Base-by-base conservation (phyloP, 30 jellyfish, hydroid and myxozoan species). In the Aurelia coerulea region DNA sequence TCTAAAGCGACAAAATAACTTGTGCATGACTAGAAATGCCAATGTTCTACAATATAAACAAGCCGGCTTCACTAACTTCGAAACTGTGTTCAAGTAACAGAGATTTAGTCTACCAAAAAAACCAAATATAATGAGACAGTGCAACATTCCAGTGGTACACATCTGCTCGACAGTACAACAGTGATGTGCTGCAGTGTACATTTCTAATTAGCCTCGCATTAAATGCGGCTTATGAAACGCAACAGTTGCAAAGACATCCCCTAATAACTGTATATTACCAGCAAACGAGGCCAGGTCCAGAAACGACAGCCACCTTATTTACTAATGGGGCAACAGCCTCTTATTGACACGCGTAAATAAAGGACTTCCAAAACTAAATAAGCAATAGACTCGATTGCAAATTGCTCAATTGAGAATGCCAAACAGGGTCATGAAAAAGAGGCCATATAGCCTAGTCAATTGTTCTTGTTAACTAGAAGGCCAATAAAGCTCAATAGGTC, bases 401-500 rank as follows among this genome's bases (percentile, higher is more conserved):
- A 68, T 42, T 52, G 84, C 41, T 70, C 39, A 79, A 79, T 63
- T 37, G 49, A 69, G 33, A 35, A 79, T 65, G 89, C 80, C 82
- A 81, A 81, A 81, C 81, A 77, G 71, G 93, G 87, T 73, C 87
- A 84, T 17, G 35, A 46, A 65, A 64, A 33, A n/a, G 76, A 84
- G 93, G 87, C 86, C 42, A 59, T 18, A 42, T 62, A 18, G 77
- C 79, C 71, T 42, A 2, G 17, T 65, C 49, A 34, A 84, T 84
- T 84, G 93, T 84, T 65, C 78, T 39, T 84, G 93, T 33, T 64
- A 73, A 84, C 75, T 29, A 58, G 81, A 74, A 83, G 80, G 62
- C 62, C 65, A 83, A 59, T 83, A 59, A 53, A 84, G 93, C 93
- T 77, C 89, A 86, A 86, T 69, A 76, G 95, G 70, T 77, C 95